Base-by-base conservation (phyloP, 2,113 vertebrate species). In the Cyanocitta stelleri region DNA sequence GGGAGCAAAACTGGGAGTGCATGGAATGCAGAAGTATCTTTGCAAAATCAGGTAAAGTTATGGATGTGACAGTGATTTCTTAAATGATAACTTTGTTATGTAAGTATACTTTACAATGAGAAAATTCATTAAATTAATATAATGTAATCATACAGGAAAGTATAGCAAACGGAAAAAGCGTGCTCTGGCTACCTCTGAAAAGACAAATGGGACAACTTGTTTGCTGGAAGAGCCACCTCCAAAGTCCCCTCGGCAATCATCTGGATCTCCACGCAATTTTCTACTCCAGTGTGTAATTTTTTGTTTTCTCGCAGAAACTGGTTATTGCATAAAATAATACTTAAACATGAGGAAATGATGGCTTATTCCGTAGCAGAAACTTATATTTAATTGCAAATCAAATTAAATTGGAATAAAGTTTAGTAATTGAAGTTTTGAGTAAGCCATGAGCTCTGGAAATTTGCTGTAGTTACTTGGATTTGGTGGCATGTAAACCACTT, bases 1-100 rank as follows among this genome's bases (percentile, higher is more conserved):
- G 98, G 89, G 97, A 98, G 79, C 97, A 97, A 58, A 98, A 98
- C 93, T 99, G 99, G 99, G 98, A 98, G 52, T 99, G 99, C 92
- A 9, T 61, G 37, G 99, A 99, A 92, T 99, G 99, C 95, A 97
- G 97, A 20, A 89, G 96, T 88, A 98, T 98, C 33, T 96, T 98
- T 14, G 98, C 98, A 68, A 98, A 98, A 79, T 98, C 97, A 98
- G 98, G 99, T 99, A 95, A 97, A 88, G n/a, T 74, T 94, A 93
- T 41, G 16, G 80, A 85, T 59, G 24, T 71, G 43, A 35, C 14
- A 51, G n/a, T 90, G 81, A 77, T 74, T 94, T 74, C 75, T 71
- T 84, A 30, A 79, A 55, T 78, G 4, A 52, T 59, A 11, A 78
- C 51, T 49, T 23, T 55, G n/a, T 79, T 64, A 44, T 5, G 5